Base-by-base conservation (phyloP, 2,888 invertebrate species). In the Sphecodes monilicornis region DNA sequence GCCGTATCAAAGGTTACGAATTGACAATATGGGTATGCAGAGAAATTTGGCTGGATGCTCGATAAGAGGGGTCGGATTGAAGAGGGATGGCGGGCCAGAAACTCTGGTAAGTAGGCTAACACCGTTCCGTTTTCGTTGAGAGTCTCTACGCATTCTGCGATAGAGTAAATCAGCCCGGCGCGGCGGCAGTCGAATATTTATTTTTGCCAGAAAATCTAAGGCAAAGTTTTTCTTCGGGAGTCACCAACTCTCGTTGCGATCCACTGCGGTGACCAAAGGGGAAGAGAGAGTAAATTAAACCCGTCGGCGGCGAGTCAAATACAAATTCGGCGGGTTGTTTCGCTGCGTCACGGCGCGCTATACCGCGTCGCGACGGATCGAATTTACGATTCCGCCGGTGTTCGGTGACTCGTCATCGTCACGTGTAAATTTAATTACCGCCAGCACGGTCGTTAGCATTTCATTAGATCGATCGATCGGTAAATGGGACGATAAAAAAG, bases 101-200 rank as follows among this genome's bases (percentile, higher is more conserved):
- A 76, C 22, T 50, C 54, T 5, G 60, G 68, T 57, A 85, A 86
- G 81, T 85, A 68, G 86, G 82, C 79, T 75, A 85, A 54, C 82
- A 50, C 54, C 73, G 66, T 69, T n/a, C 46, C 29, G 64, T 71
- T 76, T 85, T 76, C 78, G 78, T 81, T 82, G 50, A 18, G 68
- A 78, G 75, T 76, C 78, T 22, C 71, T 76, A 80, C 78, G 82
- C 78, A 85, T 85, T 77, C 78, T 68, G 82, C 82, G 85, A 85
- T 79, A 74, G 82, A 85, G 85, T 85, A 85, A 86, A 86, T 86
- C 81, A 86, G 82, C 39, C 43, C 13, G 78, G 46, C 57, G 60
- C 50, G 50, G 43, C 50, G 60, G 74, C 54, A n/a, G 60, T 6
- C 78, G 86, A 85, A 85, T 86, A 85, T 86, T 86, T 86, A 86